Evolutionary conservation across 2,113 vertebrate genomes (phyloP).

Genomic region (Nannospalax galili): DNA sequence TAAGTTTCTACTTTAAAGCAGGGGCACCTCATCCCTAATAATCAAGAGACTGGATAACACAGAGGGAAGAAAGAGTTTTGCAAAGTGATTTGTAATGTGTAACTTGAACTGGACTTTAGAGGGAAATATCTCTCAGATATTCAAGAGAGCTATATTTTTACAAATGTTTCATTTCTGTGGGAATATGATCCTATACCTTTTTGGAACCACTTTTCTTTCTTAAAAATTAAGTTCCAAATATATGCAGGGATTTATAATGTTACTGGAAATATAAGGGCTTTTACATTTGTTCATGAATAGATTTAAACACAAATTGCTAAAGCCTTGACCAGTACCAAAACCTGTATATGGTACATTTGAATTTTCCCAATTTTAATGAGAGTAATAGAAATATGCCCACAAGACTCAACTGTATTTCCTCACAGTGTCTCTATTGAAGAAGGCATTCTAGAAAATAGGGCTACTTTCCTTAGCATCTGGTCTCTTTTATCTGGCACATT

Average conservation of each 20-base stretch:
- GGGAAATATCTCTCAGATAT: background rate
- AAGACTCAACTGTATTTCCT: background rate
- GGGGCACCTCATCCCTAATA: slow-evolving; percentile 76
- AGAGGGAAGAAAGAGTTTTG: slow-evolving; percentile 49
- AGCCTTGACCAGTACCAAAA: slow-evolving; percentile 24
- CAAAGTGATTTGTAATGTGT: background rate
- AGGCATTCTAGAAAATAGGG: slow-evolving; percentile 63
- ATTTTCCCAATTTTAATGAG: slow-evolving; percentile 31
- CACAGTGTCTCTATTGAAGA: background rate
- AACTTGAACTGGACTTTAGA: background rate
- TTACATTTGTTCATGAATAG: slow-evolving; percentile 44
- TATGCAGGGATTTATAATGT: slow-evolving; percentile 20
- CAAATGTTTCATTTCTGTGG: background rate
- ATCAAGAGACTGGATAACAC: slow-evolving; percentile 67
- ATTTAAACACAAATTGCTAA: slow-evolving; percentile 11
- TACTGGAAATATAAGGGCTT: slow-evolving; percentile 48
- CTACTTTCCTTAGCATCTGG: slow-evolving; percentile 75
- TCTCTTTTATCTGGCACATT: slow-evolving; percentile 78
- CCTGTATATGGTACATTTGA: background rate
- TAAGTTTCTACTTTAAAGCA: slow-evolving; percentile 84
- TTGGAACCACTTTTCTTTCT: background rate
- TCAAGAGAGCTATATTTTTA: background rate
- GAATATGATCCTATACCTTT: background rate
- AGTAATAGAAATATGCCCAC: slow-evolving; percentile 26
- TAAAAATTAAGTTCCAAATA: background rate